phyloP scores from a whole-genome alignment of 1,140 invertebrate species.

The Brachystomella parvula region DNA sequence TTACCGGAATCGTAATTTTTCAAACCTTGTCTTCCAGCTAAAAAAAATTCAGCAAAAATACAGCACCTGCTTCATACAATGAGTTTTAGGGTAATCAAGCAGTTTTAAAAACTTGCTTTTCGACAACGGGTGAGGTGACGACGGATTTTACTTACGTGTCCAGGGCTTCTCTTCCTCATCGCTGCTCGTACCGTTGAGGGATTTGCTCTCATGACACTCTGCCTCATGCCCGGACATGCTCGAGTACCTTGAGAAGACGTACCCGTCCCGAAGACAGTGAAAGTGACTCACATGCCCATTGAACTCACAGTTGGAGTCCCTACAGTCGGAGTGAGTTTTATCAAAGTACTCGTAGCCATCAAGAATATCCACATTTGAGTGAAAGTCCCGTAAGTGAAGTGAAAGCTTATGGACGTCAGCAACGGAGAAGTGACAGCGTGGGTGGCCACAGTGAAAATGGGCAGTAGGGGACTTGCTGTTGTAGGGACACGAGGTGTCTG shows the following conservation, averaged over 20 bases:
- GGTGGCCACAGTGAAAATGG: slow-evolving; percentile 67
- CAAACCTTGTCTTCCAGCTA: not conserved
- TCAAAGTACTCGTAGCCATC: slow-evolving; percentile 75
- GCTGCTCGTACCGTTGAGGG: slow-evolving; percentile 20
- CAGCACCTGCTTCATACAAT: too few relatives aligned
- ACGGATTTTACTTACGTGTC: too few relatives aligned
- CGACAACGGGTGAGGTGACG: too few relatives aligned
- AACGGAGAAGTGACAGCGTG: slow-evolving; percentile 64
- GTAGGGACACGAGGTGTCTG: slow-evolving; percentile 56
- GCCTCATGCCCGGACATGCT: slow-evolving; percentile 66
- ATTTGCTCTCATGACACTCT: slow-evolving; percentile 37
- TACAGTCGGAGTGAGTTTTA: slow-evolving; percentile 61
- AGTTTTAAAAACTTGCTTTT: not conserved
- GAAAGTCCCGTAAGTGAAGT: slow-evolving; percentile 70
- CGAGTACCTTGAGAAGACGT: slow-evolving; percentile 64
- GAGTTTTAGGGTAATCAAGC: too few relatives aligned
- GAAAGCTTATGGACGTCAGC: slow-evolving; percentile 58
- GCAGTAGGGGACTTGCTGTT: slow-evolving; percentile 45
- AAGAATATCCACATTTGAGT: slow-evolving; percentile 70
- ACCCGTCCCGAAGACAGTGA: slow-evolving; percentile 64
- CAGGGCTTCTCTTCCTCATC: slow-evolving; percentile 27
- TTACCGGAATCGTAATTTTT: not conserved
- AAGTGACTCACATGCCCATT: slow-evolving; percentile 50
- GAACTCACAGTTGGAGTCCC: slow-evolving; percentile 40
- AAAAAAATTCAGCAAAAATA: not conserved